phyloP scores from a whole-genome alignment of 2,797 vertebrate genomes.

The Scleropages formosus region DNA sequence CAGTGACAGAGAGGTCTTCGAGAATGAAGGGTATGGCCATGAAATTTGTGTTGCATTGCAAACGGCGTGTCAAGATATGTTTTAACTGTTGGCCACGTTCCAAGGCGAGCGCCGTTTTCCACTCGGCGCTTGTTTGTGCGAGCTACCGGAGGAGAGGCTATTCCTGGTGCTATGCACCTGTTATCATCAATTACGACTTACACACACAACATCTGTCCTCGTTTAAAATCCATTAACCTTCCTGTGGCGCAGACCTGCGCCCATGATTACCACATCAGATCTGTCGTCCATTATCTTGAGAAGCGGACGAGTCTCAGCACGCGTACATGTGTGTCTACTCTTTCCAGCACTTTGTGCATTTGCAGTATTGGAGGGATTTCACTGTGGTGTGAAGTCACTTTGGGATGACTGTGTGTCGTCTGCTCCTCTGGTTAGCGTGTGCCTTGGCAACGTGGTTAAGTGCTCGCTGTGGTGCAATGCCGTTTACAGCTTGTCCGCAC shows the following conservation, averaged over 20 bases:
- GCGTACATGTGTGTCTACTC: background rate
- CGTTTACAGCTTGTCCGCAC: background rate
- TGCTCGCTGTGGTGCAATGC: background rate
- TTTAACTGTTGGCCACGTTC: background rate
- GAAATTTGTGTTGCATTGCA: background rate
- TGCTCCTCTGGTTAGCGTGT: too few relatives aligned
- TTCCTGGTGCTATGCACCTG: conserved; percentile 30
- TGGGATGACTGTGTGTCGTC: too few relatives aligned
- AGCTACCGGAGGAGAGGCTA: conserved; percentile 1
- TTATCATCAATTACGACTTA: conserved; percentile 30
- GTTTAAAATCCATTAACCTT: conserved; percentile 35
- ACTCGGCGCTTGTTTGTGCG: background rate
- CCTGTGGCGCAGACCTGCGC: background rate
- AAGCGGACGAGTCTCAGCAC: background rate
- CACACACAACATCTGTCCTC: conserved; percentile 36
- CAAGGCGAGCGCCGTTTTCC: background rate
- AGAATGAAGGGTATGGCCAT: background rate
- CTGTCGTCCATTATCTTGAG: conserved; percentile 15
- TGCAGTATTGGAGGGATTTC: background rate
- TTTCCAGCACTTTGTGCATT: background rate
- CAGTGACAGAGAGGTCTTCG: background rate
- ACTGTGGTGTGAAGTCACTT: too few relatives aligned
- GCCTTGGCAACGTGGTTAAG: background rate
- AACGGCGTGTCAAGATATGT: background rate
- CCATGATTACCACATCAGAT: background rate